phyloP scores from a whole-genome alignment of 2,888 invertebrate species.

The Eristalinus sepulchralis region DNA sequence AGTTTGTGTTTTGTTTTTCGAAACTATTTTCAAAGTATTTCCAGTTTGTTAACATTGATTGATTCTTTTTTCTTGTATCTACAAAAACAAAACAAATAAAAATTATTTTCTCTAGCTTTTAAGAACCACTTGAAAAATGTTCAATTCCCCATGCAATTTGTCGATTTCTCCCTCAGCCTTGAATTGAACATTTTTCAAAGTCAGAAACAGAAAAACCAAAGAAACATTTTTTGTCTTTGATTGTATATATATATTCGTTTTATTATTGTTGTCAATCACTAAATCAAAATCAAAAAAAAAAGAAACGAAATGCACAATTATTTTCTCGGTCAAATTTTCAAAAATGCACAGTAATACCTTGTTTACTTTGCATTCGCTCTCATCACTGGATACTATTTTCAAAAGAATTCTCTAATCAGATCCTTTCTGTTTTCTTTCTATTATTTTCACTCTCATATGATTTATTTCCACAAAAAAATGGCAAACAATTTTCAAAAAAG shows the following conservation, averaged over 20 bases:
- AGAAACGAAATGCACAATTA: conserved; percentile 60
- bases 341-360: conserved; percentile 42
- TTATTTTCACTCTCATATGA: background rate
- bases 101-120: conserved; percentile 17
- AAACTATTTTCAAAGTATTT: background rate
- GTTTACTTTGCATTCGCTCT: conserved; percentile 45
- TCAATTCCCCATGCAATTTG: background rate
- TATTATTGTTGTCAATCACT: conserved; percentile 56
- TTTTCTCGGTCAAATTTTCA: conserved; percentile 69
- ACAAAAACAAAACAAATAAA: background rate
- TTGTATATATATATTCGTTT: background rate
- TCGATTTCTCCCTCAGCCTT: no score
- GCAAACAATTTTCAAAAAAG: conserved; percentile 10
- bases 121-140: conserved; percentile 21
- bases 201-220: background rate
- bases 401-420: background rate
- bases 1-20: conserved; percentile 24
- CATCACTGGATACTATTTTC: conserved; percentile 22
- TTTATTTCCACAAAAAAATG: background rate
- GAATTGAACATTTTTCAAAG: conserved; percentile 17
- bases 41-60: conserved; percentile 8
- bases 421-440: background rate
- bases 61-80: background rate
- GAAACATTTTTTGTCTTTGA: background rate
- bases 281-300: background rate